Base-by-base conservation (phyloP, 1,140 invertebrate species). In the Drosophila tani region DNA sequence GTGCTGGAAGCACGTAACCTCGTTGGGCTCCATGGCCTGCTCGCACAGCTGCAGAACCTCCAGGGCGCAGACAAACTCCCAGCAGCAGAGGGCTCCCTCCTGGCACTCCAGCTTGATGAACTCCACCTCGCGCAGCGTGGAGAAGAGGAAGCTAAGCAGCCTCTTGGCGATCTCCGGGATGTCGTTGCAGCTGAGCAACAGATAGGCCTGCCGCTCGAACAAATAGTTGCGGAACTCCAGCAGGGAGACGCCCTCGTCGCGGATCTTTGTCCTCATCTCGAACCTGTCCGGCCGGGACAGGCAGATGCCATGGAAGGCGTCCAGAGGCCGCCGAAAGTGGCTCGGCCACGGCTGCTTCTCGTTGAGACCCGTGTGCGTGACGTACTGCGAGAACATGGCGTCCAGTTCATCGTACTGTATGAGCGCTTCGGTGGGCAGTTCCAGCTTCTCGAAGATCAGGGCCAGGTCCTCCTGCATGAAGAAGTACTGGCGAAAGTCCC, bases 361-460 rank as follows among this genome's bases (percentile, higher is more conserved):
- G 88, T 97, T 97, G 74, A 97, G 94, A 92, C 97, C 96, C 49
- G 97, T 97, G 94, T 99, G 99, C 64, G 98, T 95, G 43, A 99
- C 96, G 94, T 99, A 99, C 94, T 99, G 98, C 12, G 98, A 98
- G 93, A 99, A 99, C 55, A 99, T 94, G 59, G 98, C 98, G 94
- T 99, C 98, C 79, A 99, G 93, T 94, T 99, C 98, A 94, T 99
- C 98, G 93, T 99, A 99, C 90, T 99, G 98, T 51, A 99, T 96
- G 67, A 99, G 93, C 27, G 98, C 97, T 94, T 99, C 98, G 82
- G 99, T 98, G 93, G 97, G 96, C 53, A 99, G 94, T 65, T 97
- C 97, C 69, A 99, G 93, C 96, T 98, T 98, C 95, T 99, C 97
- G 79, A 99, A 95, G 67, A 98, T 97, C 94, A 99, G 97, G 56